Conservation (phyloP, 2,888 invertebrate species). For the Spialia ferax region DNA sequence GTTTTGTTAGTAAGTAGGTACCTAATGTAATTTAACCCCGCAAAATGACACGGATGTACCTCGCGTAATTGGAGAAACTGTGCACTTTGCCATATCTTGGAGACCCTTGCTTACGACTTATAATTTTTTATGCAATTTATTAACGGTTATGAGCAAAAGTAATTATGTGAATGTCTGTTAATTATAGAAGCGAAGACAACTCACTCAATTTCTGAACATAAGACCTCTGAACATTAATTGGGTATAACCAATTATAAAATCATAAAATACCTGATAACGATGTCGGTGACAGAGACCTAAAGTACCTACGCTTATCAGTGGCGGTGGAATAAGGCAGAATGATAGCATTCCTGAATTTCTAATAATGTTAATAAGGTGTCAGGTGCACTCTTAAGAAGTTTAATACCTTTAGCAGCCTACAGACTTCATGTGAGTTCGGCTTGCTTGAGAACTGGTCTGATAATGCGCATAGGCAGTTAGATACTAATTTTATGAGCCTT, state of each 20-base stretch:
- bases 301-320: constrained; percentile 38
- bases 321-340: constrained; percentile 42
- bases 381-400: constrained; percentile 67
- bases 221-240: constrained; percentile 43
- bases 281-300: constrained; percentile 40
- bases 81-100: not conserved
- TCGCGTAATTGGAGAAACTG: not conserved
- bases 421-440: constrained; percentile 66
- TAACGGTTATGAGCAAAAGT: constrained; percentile 16
- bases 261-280: constrained; percentile 48
- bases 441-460: constrained; percentile 69
- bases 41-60: not conserved
- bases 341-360: constrained; percentile 58
- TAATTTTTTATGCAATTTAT: constrained; percentile 19
- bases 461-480: constrained; percentile 74
- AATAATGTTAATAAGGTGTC: constrained; percentile 71
- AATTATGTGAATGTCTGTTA: constrained; percentile 41
- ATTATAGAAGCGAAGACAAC: constrained; percentile 44
- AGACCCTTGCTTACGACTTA: not conserved
- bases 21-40: constrained; percentile 8
- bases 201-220: constrained; percentile 47
- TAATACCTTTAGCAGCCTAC: constrained; percentile 61
- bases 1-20: not conserved
- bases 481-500: constrained; percentile 81
- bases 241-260: constrained; percentile 46